Evolutionary conservation across 1,140 invertebrate genomes (phyloP), one percentile per base, ranked within the genome.

Genomic region (Listronotus oregonensis): DNA sequence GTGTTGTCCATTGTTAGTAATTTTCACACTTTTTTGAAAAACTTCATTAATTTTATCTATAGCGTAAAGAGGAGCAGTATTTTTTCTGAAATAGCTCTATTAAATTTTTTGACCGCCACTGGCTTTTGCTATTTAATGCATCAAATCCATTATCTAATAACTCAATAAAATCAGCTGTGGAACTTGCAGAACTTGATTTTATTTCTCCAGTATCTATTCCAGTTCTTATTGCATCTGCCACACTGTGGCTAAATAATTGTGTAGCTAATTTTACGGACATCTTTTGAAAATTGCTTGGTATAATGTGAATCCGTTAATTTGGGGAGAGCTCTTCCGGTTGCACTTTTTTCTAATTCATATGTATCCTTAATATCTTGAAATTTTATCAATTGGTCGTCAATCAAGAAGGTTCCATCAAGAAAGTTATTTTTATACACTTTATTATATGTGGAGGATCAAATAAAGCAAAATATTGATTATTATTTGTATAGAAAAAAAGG

Each of bases 241-340:
- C 67, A 31, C 59, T 66, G 34, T 68, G 51, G 39, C 72, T 75
- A 0, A 75, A 69, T 17, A 74, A 32, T 67, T 76, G 73, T 3
- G 58, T 60, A 7, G 73, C 73, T 27, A 72, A 55, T 58, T 68
- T 67, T 17, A 73, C 71, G 56, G 62, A 71, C 73, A 74, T 74
- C 68, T 73, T 72, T 67, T 75, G 63, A 56, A 75, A 75, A 27
- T 32, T 46, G n/a, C 51, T 68, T 73, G 73, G 73, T 21, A 71
- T 65, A 0, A 71, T 52, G 75, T 72, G n/a, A 46, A 56, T 49
- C 66, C 60, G 75, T n/a, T n/a, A 42, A 58, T 73, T 71, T 47
- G n/a, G 49, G 60, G 21, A 71, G 60, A 14, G 69, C 37, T 61
- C 46, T 67, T 62, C 70, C 63, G 10, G 49, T 65, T 11, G 11